A percentile compares a stretch with the other conserved stretches of the same genome.
Evolutionary conservation across 2,113 vertebrate genomes (phyloP).

Genomic region (Cebidichthys violaceus): DNA sequence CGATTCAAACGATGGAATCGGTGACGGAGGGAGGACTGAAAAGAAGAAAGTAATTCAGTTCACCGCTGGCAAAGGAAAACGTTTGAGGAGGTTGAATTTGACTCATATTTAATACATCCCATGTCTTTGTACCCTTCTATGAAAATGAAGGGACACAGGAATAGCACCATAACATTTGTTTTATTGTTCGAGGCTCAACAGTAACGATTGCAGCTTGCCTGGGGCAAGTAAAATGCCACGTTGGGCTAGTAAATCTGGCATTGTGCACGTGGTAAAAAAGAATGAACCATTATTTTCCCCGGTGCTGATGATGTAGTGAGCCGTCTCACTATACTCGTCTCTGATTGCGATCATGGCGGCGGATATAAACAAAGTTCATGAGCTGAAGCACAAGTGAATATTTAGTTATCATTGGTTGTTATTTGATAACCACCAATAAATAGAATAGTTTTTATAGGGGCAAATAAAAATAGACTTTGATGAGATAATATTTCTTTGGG

Average conservation of each 20-base stretch:
- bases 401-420: no score
- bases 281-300: background rate
- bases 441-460: background rate
- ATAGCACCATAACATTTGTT: no score
- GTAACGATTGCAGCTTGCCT: no score
- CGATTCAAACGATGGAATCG: conserved; percentile 40
- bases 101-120: background rate
- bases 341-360: no score
- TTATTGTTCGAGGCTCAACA: no score
- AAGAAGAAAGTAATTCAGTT: conserved; percentile 15
- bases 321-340: background rate
- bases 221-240: no score
- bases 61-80: background rate
- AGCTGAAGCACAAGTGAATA: background rate
- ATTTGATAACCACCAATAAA: no score
- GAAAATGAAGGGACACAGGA: background rate
- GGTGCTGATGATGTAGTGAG: background rate
- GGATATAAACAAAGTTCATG: background rate
- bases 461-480: background rate
- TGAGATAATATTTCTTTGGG: no score
- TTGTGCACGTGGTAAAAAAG: background rate
- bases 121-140: background rate
- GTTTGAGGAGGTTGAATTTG: conserved; percentile 1
- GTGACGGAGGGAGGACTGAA: background rate
- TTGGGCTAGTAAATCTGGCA: background rate